These are phyloP conservation scores for Synergus itoensis DNA, from an alignment of 2,888 invertebrate species.

Conservation along the genomic window DNA sequence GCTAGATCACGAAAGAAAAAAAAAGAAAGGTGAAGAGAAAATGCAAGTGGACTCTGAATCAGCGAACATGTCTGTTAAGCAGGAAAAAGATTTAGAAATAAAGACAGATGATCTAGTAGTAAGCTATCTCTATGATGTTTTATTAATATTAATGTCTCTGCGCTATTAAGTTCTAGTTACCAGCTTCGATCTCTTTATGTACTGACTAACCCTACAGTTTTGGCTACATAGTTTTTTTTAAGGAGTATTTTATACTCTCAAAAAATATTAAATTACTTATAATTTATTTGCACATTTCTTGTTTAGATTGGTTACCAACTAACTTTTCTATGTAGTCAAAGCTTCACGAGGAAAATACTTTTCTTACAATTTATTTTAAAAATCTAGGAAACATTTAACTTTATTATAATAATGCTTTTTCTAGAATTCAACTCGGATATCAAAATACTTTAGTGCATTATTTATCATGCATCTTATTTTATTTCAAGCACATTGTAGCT, in stretches of 20 bases:
- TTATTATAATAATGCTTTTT: neutral
- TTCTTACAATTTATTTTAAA: neutral
- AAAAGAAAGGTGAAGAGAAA: conserved; percentile 80
- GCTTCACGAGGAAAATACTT: neutral
- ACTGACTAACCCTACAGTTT: conserved; percentile 1
- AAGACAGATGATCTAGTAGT: conserved; percentile 86
- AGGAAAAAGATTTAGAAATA: conserved; percentile 84
- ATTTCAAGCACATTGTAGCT: neutral
- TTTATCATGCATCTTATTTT: neutral
- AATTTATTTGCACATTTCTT: neutral
- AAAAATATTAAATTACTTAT: neutral
- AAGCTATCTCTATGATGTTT: conserved; percentile 78
- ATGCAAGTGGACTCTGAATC: conserved; percentile 75
- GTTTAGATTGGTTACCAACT: neutral
- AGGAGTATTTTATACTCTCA: neutral
- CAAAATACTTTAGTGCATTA: neutral
- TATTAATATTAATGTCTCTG: conserved; percentile 70
- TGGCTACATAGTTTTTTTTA: neutral
- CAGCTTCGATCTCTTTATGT: conserved; percentile 12
- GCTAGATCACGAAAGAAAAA: conserved; percentile 87
- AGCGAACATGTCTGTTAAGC: conserved; percentile 74
- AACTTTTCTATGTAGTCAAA: neutral
- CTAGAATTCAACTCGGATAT: neutral
- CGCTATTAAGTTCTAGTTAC: conserved; percentile 39
- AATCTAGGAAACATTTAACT: neutral